A percentile compares a stretch with the other conserved stretches of the same genome.
Evolutionary conservation across 2,797 vertebrate species (phyloP).

Genomic region (Ctenopoma kingsleyae): DNA sequence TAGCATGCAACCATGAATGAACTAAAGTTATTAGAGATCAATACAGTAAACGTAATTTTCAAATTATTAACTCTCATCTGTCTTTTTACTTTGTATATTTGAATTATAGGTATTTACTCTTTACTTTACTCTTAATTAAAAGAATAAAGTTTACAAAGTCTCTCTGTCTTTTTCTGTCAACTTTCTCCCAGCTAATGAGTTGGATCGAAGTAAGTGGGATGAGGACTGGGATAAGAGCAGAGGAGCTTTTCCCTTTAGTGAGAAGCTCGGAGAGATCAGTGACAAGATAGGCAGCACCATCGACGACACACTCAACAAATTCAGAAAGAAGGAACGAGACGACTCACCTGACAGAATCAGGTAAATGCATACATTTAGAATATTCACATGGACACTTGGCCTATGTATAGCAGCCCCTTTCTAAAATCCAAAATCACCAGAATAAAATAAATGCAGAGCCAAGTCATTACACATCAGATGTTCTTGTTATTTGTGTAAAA

Average conservation of each 20-base stretch:
- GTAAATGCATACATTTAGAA: slow-evolving; percentile 68
- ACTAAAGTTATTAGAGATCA: too few species aligned
- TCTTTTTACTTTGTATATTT: too few species aligned
- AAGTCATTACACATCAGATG: background rate
- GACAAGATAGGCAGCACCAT: slow-evolving; percentile 99
- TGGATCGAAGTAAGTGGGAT: slow-evolving; percentile 97
- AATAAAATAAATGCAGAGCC: background rate
- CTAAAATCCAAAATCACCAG: background rate
- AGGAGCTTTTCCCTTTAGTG: slow-evolving; percentile 94
- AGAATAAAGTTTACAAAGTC: background rate
- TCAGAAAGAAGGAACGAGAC: slow-evolving; percentile 97
- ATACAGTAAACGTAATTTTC: too few species aligned
- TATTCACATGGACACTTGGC: background rate
- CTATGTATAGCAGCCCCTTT: background rate
- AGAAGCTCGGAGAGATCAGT: slow-evolving; percentile 96
- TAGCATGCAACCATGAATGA: too few species aligned
- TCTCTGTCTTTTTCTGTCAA: slow-evolving; percentile 8
- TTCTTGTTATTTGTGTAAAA: background rate
- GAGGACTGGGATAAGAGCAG: slow-evolving; percentile 98
- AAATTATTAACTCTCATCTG: too few species aligned
- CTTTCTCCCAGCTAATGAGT: slow-evolving; percentile 82
- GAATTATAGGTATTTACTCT: too few species aligned
- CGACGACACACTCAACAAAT: slow-evolving; percentile 98
- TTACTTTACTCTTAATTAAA: too few species aligned
- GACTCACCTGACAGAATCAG: slow-evolving; percentile 97